Base-by-base conservation (phyloP, 2,888 invertebrate species). In the Blera fallax region DNA sequence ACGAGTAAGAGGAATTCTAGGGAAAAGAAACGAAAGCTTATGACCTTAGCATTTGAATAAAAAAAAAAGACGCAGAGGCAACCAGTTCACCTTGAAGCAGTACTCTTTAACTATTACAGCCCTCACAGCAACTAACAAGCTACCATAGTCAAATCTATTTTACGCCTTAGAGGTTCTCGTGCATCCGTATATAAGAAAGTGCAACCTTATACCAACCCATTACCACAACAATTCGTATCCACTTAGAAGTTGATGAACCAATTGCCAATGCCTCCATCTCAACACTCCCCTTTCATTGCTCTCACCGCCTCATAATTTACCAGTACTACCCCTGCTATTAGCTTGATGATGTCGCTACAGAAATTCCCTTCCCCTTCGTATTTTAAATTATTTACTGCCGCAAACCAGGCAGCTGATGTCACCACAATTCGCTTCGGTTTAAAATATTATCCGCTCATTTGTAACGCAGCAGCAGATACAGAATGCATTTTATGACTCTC, bases 361-460 rank as follows among this genome's bases (percentile, higher is more conserved):
- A n/a, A 16, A 73, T 34, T 56, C 34, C 8, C 21, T 54, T 34
- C 37, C 37, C 48, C 16, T 48, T 62, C 24, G 52, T 34, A 50
- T 74, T 62, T n/a, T 18, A 67, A 69, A 58, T 58, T 50, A 37
- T 27, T 64, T 79, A 65, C 48, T 21, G 18, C 84, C 37, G 21
- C 54, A 76, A 72, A 60, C 70, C 52, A 76, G 81, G 85, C 85
- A 85, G 81, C 85, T 85, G 81, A 85, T 85, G 81, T 85, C 85
- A 85, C 81, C 76, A 29, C 62, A 85, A 81, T 85, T 81, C 54
- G 76, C 18, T 56, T 67, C 81, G 81, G 67, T 72, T 65, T 70
- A 60, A 70, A 81, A 77, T 80, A 85, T 85, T 85, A 85, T 76
- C 43, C 76, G 83, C 80, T 72, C 80, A 85, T 77, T 85, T 85